A percentile compares a stretch with the other conserved stretches of the same genome.
Evolutionary conservation across 1,140 invertebrate genomes (phyloP).

Genomic region (Vanessa atalanta): DNA sequence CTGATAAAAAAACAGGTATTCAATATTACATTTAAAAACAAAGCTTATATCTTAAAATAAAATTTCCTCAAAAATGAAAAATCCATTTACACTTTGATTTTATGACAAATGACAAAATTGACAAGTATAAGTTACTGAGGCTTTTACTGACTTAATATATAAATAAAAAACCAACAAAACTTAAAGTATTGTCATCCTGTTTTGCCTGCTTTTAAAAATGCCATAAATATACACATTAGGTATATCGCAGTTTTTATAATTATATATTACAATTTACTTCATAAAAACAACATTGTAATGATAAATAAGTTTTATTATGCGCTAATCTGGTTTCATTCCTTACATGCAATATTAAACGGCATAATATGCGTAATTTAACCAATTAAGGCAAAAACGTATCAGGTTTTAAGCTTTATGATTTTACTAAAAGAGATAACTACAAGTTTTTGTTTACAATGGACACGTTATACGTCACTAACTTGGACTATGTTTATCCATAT

Average conservation of each 20-base stretch:
- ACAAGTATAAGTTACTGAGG: background rate
- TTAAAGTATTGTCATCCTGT: background rate
- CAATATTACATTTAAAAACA: too few species aligned
- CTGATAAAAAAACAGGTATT: too few species aligned
- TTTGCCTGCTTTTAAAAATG: background rate
- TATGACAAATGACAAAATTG: too few species aligned
- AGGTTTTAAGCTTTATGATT: constrained; percentile 13
- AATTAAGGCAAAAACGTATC: constrained; percentile 28
- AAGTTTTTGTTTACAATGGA: constrained; percentile 26
- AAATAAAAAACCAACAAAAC: background rate
- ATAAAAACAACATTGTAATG: constrained; percentile 16
- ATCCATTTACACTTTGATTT: too few species aligned
- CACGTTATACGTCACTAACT: constrained; percentile 49
- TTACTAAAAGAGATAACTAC: constrained; percentile 15
- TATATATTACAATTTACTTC: background rate
- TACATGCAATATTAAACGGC: constrained; percentile 19
- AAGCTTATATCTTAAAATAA: too few species aligned
- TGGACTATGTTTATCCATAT: too few species aligned
- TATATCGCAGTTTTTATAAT: background rate
- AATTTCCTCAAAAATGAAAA: too few species aligned
- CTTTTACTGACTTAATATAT: background rate
- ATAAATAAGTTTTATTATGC: constrained; percentile 11
- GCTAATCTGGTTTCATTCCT: constrained; percentile 29
- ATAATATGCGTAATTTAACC: constrained; percentile 33
- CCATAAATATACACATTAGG: background rate